Conservation (phyloP, 1,140 invertebrate genomes). For the Sogatella furcifera region DNA sequence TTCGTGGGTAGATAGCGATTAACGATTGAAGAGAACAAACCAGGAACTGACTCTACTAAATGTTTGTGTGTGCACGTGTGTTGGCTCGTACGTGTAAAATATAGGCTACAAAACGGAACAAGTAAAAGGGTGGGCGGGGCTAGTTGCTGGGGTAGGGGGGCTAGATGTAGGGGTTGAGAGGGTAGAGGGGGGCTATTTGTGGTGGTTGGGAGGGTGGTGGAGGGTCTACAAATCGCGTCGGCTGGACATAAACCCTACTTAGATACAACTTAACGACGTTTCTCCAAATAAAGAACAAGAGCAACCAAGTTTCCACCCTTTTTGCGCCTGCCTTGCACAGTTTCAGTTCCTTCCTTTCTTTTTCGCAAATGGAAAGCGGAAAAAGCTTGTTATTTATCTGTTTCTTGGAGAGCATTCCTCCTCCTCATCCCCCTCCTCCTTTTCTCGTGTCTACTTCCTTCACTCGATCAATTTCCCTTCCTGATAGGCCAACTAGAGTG, state of each 20-base stretch:
- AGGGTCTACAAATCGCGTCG: constrained; percentile 14
- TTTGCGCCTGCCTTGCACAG: background rate
- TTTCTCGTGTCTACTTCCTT: no score
- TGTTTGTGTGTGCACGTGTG: background rate
- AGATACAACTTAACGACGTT: constrained; percentile 23
- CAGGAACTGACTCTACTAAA: no score
- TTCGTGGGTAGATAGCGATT: no score
- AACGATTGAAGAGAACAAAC: no score
- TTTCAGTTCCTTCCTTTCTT: no score
- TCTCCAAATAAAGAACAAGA: constrained; percentile 20
- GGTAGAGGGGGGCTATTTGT: background rate
- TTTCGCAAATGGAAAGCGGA: constrained; percentile 22
- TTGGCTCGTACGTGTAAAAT: background rate
- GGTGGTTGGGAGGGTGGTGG: background rate
- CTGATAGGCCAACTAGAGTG: no score
- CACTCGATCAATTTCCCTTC: no score
- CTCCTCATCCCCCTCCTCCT: no score
- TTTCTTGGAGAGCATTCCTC: background rate
- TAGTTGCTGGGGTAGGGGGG: background rate
- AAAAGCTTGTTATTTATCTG: constrained; percentile 23
- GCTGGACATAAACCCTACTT: constrained; percentile 21
- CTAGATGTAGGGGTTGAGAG: no score
- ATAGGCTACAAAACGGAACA: background rate
- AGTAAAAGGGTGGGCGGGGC: background rate
- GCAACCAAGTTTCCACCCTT: constrained; percentile 19